Percentiles rank a stretch among this genome's conserved stretches.
phyloP scores from a whole-genome alignment of 2,888 invertebrate genomes.

The Eilema sororculum region DNA sequence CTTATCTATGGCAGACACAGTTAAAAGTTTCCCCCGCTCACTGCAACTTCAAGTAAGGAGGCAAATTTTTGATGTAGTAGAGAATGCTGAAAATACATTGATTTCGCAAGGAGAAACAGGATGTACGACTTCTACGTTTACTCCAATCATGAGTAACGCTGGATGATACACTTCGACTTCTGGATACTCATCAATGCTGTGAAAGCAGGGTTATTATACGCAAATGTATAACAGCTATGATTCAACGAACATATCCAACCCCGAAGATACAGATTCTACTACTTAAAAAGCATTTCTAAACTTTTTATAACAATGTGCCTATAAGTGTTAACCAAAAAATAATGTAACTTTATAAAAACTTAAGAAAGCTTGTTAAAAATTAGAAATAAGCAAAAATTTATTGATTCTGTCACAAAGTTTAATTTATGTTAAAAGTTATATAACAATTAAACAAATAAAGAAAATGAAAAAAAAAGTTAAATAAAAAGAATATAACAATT shows the following conservation, averaged over 20 bases:
- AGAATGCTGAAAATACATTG: constrained; percentile 9
- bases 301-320: background rate
- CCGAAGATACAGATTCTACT: constrained; percentile 1
- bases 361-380: constrained; percentile 4
- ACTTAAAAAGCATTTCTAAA: background rate
- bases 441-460: constrained; percentile 2
- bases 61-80: constrained; percentile 7
- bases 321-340: constrained; percentile 2
- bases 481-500: constrained; percentile 3
- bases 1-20: constrained; percentile 7
- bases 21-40: constrained; percentile 3
- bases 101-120: background rate
- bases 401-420: constrained; percentile 7
- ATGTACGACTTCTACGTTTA: constrained; percentile 9
- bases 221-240: constrained; percentile 10
- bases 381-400: constrained; percentile 7
- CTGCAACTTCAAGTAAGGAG: constrained; percentile 12
- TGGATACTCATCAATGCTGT: constrained; percentile 5
- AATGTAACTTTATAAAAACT: constrained; percentile 6
- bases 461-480: background rate
- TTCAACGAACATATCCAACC: constrained; percentile 2
- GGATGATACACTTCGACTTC: constrained; percentile 8
- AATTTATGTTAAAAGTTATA: constrained; percentile 6
- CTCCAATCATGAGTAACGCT: constrained; percentile 6
- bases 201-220: constrained; percentile 9